Conservation (phyloP, 2,797 vertebrate genomes). For the Coracias cyanogaster region DNA sequence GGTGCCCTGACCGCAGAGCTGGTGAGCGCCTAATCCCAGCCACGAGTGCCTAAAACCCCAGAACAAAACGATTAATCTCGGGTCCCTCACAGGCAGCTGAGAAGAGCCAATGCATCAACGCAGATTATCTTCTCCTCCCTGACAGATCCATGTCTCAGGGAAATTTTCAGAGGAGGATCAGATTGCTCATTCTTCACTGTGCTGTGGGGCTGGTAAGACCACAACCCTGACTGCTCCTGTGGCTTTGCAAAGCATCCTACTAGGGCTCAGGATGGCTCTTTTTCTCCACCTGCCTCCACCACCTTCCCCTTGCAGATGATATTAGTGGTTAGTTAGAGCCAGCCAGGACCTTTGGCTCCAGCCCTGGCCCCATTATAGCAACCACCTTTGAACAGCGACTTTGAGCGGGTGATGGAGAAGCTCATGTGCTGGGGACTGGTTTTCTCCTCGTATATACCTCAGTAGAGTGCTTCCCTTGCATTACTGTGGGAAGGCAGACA, state of each 20-base stretch:
- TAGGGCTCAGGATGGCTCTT: not conserved
- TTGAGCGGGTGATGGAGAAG: not conserved
- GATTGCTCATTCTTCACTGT: not conserved
- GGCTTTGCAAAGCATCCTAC: not conserved
- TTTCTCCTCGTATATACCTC: not conserved
- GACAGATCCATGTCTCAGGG: accelerated
- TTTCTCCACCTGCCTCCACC: not conserved
- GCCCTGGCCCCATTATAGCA: not conserved
- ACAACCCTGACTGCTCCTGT: not conserved
- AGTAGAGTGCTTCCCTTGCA: not conserved
- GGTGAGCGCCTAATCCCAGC: slow-evolving; percentile 28
- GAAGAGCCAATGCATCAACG: not conserved
- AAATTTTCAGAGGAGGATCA: slow-evolving; percentile 2
- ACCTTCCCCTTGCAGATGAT: accelerated
- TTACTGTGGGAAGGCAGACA: not conserved
- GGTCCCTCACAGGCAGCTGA: not conserved
- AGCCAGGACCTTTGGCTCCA: not conserved
- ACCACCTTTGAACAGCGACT: not conserved
- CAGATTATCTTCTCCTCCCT: not conserved
- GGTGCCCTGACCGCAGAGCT: not conserved
- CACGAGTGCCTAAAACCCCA: slow-evolving; percentile 54
- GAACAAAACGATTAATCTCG: slow-evolving; percentile 33
- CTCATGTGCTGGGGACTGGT: accelerated
- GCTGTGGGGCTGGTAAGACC: not conserved
- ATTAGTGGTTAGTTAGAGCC: slow-evolving; percentile 11